Evolutionary conservation across 2,888 invertebrate species (phyloP).

Genomic region (Pandemis cinnamomeana): DNA sequence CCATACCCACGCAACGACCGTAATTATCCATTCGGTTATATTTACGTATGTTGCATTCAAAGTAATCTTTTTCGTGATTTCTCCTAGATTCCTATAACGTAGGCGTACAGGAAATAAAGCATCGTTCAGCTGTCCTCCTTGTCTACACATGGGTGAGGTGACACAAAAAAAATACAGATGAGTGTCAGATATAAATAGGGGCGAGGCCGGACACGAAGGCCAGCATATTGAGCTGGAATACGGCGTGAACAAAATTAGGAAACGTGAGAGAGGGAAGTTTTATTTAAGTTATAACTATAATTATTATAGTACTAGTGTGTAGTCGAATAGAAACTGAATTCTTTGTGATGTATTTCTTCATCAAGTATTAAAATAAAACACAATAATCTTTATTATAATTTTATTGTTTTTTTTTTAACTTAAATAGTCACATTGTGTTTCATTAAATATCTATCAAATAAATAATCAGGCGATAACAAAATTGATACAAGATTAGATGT

Average conservation of each 20-base stretch:
- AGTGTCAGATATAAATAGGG: constrained; percentile 32
- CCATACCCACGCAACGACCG: not conserved
- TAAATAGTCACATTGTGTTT: constrained; percentile 75
- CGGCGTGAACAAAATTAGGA: constrained; percentile 1
- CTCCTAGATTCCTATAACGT: not conserved
- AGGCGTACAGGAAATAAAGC: constrained; percentile 14
- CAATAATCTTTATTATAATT: constrained; percentile 32
- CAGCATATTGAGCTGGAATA: constrained; percentile 16
- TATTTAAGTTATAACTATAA: too few relatives aligned
- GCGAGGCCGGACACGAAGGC: constrained; percentile 22
- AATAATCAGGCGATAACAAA: constrained; percentile 58
- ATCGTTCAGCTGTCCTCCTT: constrained; percentile 7
- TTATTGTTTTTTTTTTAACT: constrained; percentile 62
- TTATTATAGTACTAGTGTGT: too few relatives aligned
- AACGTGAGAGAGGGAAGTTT: too few relatives aligned
- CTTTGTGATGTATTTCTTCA: too few relatives aligned
- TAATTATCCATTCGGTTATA: not conserved
- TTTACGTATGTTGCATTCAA: not conserved
- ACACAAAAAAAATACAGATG: constrained; percentile 25
- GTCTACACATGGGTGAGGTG: constrained; percentile 17
- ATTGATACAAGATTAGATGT: constrained; percentile 65
- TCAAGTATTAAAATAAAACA: not conserved
- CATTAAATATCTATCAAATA: constrained; percentile 70
- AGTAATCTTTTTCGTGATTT: not conserved
- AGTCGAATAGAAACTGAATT: too few relatives aligned